Evolutionary conservation across 2,113 vertebrate species (phyloP).

Genomic region (Ictidomys tridecemlineatus): DNA sequence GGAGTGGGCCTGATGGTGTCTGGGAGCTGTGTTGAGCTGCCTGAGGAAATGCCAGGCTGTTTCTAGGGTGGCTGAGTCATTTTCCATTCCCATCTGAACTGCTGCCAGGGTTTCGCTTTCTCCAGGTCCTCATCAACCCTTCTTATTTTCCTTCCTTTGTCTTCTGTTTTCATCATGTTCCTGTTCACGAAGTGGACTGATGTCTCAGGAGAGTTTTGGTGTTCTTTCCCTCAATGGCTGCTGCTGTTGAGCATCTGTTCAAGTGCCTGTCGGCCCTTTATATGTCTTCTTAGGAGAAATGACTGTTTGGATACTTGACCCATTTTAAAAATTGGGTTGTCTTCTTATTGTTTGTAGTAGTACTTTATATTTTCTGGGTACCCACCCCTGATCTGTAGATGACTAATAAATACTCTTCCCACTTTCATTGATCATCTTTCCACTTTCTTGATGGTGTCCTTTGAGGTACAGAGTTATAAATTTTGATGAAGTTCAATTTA

Average conservation of each 20-base stretch:
- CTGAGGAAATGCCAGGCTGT: neutral
- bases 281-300: neutral
- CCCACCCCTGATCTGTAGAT: neutral
- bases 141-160: neutral
- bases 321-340: neutral
- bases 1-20: no score
- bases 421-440: neutral
- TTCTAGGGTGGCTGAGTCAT: neutral
- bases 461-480: neutral
- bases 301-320: neutral
- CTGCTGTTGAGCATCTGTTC: neutral
- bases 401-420: neutral
- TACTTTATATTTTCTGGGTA: neutral
- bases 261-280: neutral
- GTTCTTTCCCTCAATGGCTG: neutral
- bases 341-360: neutral
- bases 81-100: neutral
- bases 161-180: neutral
- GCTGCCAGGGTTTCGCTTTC: neutral
- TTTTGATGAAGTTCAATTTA: neutral
- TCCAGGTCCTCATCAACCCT: neutral
- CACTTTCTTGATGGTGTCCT: neutral
- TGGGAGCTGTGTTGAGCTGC: neutral
- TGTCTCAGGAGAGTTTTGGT: neutral
- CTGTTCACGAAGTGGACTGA: neutral